Evolutionary conservation across 2,113 vertebrate species (phyloP).

Genomic region (Nibea coibor): DNA sequence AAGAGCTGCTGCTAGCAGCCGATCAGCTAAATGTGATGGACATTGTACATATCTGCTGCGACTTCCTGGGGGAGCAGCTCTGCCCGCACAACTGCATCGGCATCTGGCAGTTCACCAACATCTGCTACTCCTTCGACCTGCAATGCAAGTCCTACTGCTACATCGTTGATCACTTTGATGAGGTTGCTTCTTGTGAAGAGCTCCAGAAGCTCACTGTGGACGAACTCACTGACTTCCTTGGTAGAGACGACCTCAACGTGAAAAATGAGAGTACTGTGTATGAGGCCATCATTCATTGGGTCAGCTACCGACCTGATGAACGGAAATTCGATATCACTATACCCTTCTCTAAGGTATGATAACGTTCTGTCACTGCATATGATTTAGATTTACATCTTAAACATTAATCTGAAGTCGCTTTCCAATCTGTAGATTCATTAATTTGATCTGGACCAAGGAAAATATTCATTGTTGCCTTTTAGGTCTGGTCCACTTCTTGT

Average conservation of each 20-base stretch:
- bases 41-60: slow-evolving; percentile 79
- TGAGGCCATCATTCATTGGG: slow-evolving; percentile 55
- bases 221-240: slow-evolving; percentile 83
- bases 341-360: slow-evolving; percentile 61
- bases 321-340: background rate
- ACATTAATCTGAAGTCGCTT: background rate
- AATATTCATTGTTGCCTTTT: background rate
- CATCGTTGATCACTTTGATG: slow-evolving; percentile 87
- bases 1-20: slow-evolving; percentile 81
- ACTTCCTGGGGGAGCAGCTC: slow-evolving; percentile 84
- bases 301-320: slow-evolving; percentile 7
- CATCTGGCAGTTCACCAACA: slow-evolving; percentile 80
- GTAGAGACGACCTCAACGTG: slow-evolving; percentile 61
- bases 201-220: slow-evolving; percentile 83
- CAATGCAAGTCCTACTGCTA: slow-evolving; percentile 79
- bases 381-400: background rate
- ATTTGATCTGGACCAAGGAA: background rate
- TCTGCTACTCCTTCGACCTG: slow-evolving; percentile 65
- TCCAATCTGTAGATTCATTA: background rate
- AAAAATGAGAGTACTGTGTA: slow-evolving; percentile 32
- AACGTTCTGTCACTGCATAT: background rate
- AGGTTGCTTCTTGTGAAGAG: slow-evolving; percentile 76
- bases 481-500: background rate
- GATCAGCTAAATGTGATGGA: slow-evolving; percentile 84
- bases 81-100: slow-evolving; percentile 80